Evolutionary conservation across 2,797 vertebrate species (phyloP).

Genomic region (Catharus ustulatus): DNA sequence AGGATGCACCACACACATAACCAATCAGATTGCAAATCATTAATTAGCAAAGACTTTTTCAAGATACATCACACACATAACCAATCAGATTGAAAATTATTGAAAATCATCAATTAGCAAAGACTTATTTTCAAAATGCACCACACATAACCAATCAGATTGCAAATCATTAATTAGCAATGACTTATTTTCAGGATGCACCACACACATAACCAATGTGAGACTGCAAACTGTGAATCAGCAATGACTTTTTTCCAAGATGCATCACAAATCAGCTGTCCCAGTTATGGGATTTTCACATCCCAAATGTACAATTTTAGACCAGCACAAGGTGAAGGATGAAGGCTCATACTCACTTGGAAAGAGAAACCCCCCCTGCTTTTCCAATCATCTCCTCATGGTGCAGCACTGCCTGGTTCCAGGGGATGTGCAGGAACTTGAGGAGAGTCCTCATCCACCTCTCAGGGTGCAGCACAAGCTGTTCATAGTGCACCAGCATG

Average conservation of each 20-base stretch:
- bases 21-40: neutral
- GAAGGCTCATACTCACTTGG: constrained; percentile 86
- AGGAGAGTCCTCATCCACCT: constrained; percentile 94
- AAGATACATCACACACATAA: no score
- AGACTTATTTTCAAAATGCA: neutral
- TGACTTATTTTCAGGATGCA: neutral
- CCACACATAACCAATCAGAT: rapidly evolving
- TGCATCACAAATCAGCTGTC: neutral
- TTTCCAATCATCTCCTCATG: constrained; percentile 98
- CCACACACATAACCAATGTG: rapidly evolving
- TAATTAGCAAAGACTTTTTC: neutral
- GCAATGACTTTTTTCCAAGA: neutral
- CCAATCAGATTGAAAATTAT: neutral
- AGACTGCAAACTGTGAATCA: neutral
- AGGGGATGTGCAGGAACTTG: constrained; percentile 91
- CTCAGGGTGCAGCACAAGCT: constrained; percentile 94
- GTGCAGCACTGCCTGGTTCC: constrained; percentile 93
- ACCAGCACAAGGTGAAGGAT: neutral
- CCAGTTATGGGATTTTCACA: neutral
- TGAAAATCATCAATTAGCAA: neutral
- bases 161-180: neutral
- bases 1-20: no score
- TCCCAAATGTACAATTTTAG: neutral
- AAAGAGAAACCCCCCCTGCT: constrained; percentile 94
- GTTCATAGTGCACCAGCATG: constrained; percentile 92